These are phyloP conservation scores for Podarcis raffonei DNA, from an alignment of 2,113 vertebrate genomes.

Conservation along the genomic window DNA sequence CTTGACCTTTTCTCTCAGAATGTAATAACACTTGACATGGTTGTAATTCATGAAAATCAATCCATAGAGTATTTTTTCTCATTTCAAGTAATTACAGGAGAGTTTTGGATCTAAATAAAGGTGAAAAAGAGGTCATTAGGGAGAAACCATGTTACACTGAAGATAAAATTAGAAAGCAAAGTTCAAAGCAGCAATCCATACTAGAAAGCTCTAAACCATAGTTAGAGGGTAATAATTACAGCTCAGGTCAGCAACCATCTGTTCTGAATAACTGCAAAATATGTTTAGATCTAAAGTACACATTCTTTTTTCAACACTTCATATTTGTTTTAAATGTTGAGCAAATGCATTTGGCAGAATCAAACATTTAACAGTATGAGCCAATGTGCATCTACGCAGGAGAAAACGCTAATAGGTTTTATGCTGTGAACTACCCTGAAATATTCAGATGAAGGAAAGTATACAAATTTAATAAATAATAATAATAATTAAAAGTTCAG, in stretches of 20 bases:
- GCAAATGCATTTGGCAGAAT: not conserved
- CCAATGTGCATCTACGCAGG: not conserved
- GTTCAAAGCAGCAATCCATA: constrained; percentile 60
- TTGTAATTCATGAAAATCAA: constrained; percentile 73
- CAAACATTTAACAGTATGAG: not conserved
- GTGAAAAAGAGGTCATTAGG: constrained; percentile 62
- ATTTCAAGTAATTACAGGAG: constrained; percentile 69
- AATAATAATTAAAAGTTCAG: too few species aligned
- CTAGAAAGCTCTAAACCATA: constrained; percentile 66
- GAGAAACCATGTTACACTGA: constrained; percentile 62
- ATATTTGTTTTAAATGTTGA: not conserved
- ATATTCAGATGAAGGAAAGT: too few species aligned
- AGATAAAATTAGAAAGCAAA: constrained; percentile 64
- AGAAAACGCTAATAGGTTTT: not conserved
- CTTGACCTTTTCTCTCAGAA: constrained; percentile 70
- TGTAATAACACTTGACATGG: constrained; percentile 58
- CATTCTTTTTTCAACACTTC: not conserved
- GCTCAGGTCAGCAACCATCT: constrained; percentile 55
- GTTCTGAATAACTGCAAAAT: constrained; percentile 24
- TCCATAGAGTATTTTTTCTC: constrained; percentile 42
- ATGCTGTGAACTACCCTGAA: too few species aligned
- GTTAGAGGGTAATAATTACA: constrained; percentile 71
- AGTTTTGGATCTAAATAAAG: constrained; percentile 71
- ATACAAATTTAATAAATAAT: too few species aligned
- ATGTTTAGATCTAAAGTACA: not conserved